Evolutionary conservation across 2,113 vertebrate species (phyloP), one percentile per base, ranked within the genome.

Genomic region (Poeciliopsis occidentalis): DNA sequence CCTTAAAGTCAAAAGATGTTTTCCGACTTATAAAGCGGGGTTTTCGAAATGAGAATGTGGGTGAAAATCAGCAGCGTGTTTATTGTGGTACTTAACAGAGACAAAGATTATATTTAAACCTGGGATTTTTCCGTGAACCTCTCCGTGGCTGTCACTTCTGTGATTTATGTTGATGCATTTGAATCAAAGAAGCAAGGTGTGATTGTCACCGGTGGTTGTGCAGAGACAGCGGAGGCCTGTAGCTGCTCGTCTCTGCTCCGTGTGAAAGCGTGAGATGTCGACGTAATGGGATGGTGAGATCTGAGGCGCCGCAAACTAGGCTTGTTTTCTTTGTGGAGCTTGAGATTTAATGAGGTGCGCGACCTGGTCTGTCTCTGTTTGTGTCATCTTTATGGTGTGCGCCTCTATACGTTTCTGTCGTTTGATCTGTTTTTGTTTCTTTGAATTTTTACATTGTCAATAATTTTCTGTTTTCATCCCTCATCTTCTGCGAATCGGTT

Each of bases 311-410:
- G 71, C 67, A 34, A 61, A 66, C 73, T 60, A 63, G 51, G 32
- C 65, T 80, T 5, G 44, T 7, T 64, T 80, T 61, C 67, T 67
- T 64, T 0, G 26, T 68, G 67, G 75, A 85, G 32, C 24, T 13
- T 22, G 79, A 72, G 47, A 67, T 85, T 39, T 81, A 81, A 73
- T 63, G 72, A 75, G 72, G 76, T 54, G 13, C 26, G 2, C 65
- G 2, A 67, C 44, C 74, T 64, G 29, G 70, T 71, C 76, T 63
- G 26, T 71, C 71, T 76, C 31, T 2, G 71, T 87, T 76, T 67
- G 41, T 4, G 22, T 70, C 61, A 17, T 26, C 61, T 12, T 30
- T 32, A 10, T 12, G 54, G n/a, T 39, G 29, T 54, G 6, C 34
- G 24, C 66, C 65, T 4, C 67, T 70, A 15, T 15, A 19, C 34